These are phyloP conservation scores for Pangasius larnaudii DNA, from an alignment of 2,797 vertebrate genomes.

Conservation along the genomic window DNA sequence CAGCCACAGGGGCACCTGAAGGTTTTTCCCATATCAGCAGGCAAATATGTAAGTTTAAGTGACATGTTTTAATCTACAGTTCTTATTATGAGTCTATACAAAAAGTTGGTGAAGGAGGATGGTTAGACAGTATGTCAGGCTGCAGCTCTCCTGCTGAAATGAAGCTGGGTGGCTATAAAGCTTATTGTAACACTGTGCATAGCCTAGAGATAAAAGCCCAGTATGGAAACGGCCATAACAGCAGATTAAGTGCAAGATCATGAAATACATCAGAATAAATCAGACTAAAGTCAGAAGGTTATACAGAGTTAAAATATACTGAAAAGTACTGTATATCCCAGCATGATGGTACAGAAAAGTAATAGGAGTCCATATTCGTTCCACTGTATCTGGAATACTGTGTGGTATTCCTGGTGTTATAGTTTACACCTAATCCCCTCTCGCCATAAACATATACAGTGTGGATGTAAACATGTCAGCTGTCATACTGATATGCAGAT, in stretches of 20 bases:
- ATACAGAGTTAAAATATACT: not conserved
- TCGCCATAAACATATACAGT: not conserved
- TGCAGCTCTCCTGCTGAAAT: conserved; percentile 6
- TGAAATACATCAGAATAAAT: not conserved
- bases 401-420: not conserved
- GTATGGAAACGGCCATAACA: not conserved
- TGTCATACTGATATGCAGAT: conserved; percentile 17
- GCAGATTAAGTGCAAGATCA: not conserved
- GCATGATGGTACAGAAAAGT: not conserved
- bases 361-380: not conserved
- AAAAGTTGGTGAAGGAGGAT: not conserved
- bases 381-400: not conserved
- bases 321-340: not conserved
- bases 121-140: not conserved
- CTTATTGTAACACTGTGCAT: not conserved
- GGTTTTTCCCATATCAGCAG: not conserved
- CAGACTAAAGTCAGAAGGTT: not conserved
- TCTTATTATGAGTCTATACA: not conserved
- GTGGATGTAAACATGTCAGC: conserved; percentile 20
- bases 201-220: not conserved
- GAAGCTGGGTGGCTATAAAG: not conserved
- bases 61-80: not conserved
- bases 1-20: not conserved
- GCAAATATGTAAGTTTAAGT: not conserved
- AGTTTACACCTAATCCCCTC: not conserved